Conservation (phyloP, 2,888 invertebrate genomes). For the Automeris io region DNA sequence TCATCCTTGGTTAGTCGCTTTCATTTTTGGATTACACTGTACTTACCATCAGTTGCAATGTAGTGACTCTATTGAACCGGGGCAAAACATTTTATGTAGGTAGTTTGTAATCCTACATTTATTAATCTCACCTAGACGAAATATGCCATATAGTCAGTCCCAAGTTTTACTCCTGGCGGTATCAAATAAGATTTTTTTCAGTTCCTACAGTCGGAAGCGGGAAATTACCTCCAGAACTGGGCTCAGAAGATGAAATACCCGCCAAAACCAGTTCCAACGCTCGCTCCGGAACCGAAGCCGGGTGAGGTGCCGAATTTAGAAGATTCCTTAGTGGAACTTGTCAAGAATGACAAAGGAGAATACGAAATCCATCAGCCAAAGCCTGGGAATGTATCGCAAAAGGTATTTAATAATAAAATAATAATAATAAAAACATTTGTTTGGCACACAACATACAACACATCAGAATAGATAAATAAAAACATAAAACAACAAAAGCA, state of each 20-base stretch:
- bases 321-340: slow-evolving; percentile 57
- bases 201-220: slow-evolving; percentile 64
- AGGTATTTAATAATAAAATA: slow-evolving; percentile 19
- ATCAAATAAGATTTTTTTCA: slow-evolving; percentile 20
- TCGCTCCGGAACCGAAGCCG: slow-evolving; percentile 19
- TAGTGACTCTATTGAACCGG: too few relatives aligned
- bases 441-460: too few relatives aligned
- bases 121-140: too few relatives aligned
- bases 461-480: too few relatives aligned
- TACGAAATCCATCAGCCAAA: slow-evolving; percentile 64
- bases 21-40: too few relatives aligned
- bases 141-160: neutral
- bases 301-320: slow-evolving; percentile 57
- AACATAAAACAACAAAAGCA: too few relatives aligned
- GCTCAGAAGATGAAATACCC: slow-evolving; percentile 72
- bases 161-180: neutral
- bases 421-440: too few relatives aligned
- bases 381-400: slow-evolving; percentile 53
- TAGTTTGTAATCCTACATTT: too few relatives aligned
- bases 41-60: too few relatives aligned
- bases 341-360: slow-evolving; percentile 56
- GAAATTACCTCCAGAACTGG: slow-evolving; percentile 79
- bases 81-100: too few relatives aligned
- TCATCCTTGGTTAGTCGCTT: too few relatives aligned
- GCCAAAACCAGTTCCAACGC: slow-evolving; percentile 19